Base-by-base conservation (phyloP, 2,113 vertebrate genomes). In the Triplophysa dalaica region DNA sequence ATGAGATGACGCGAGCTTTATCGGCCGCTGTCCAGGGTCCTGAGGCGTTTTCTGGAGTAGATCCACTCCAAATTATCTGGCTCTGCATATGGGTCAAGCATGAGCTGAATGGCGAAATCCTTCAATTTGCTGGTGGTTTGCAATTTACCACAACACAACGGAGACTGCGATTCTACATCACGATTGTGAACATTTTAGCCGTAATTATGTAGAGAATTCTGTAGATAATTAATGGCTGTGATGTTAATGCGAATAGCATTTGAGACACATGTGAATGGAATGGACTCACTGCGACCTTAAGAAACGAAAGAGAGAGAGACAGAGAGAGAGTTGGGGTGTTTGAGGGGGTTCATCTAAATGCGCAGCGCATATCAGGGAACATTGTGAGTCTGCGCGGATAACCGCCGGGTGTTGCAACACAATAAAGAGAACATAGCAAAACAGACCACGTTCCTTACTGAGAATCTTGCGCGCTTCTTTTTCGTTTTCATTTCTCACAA, bases 341-440 rank as follows among this genome's bases (percentile, higher is more conserved):
- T 65, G 16, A 65, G 5, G 61, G 74, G 74, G 64, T 81, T 81
- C 72, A 81, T 81, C 72, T 48, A 62, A 75, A 81, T 81, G 79
- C 79, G 70, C 64, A 69, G 72, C 38, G 72, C 79, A 81, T 81
- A 76, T 61, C 72, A 75, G 64, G n/a, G 72, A 76, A 61, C 72
- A 81, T 69, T 75, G 72, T 69, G 79, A 81, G 79, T 76, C 79
- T 81, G 79, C 72, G 79, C 64, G 56, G 56, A 75, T 58, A 60
- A 68, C 22, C 70, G 60, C 79, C 24, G 13, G 13, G 41, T 75
- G 62, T 75, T 61, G 21, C 52, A 75, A 81, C 43, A 80, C 78
- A 62, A 26, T 66, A 66, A 17, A 61, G 54, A 45, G 24, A 65
- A 65, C 7, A 14, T 48, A 75, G 38, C 60, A 43, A 38, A 58